A percentile compares a stretch with the other conserved stretches of the same genome.
phyloP scores from a whole-genome alignment of 2,113 vertebrate species.

The Macquaria australasica region DNA sequence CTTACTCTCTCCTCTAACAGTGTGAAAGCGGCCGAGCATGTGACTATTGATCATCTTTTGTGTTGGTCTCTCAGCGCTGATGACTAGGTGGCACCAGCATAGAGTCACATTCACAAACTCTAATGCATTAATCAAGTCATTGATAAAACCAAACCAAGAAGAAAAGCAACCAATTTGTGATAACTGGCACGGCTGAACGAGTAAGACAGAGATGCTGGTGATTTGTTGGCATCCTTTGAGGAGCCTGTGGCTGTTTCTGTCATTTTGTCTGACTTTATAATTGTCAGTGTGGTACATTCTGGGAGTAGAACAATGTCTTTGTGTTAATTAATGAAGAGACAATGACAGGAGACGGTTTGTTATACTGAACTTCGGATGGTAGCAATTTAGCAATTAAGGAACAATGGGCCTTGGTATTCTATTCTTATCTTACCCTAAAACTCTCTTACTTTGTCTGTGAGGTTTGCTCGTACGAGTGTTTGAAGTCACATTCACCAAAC shows the following conservation, averaged over 20 bases:
- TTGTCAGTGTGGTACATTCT: not conserved
- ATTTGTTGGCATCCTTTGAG: not conserved
- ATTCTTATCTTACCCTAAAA: not conserved
- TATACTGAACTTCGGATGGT: not conserved
- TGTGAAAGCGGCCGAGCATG: slow-evolving; percentile 13
- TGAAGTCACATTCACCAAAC: not conserved
- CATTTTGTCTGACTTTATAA: not conserved
- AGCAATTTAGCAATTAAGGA: slow-evolving; percentile 1
- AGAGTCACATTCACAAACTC: slow-evolving; percentile 10
- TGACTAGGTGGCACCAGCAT: slow-evolving; percentile 13
- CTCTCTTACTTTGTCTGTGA: not conserved
- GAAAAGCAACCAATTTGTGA: slow-evolving; percentile 31
- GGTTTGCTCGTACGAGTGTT: not conserved
- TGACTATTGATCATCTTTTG: slow-evolving; percentile 36
- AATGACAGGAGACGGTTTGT: slow-evolving; percentile 17
- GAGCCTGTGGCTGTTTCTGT: not conserved
- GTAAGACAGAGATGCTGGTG: not conserved
- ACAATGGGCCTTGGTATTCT: not conserved
- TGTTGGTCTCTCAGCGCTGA: slow-evolving; percentile 24
- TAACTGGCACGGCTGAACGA: not conserved
- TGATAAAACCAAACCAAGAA: slow-evolving; percentile 27
- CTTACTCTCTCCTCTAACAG: not conserved
- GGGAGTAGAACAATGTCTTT: too few relatives aligned
- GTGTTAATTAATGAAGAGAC: slow-evolving; percentile 2
- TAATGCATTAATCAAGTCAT: slow-evolving; percentile 24